These are phyloP conservation scores for Pseudomyrmex cubaensis DNA, from an alignment of 1,140 invertebrate species.

Conservation along the genomic window DNA sequence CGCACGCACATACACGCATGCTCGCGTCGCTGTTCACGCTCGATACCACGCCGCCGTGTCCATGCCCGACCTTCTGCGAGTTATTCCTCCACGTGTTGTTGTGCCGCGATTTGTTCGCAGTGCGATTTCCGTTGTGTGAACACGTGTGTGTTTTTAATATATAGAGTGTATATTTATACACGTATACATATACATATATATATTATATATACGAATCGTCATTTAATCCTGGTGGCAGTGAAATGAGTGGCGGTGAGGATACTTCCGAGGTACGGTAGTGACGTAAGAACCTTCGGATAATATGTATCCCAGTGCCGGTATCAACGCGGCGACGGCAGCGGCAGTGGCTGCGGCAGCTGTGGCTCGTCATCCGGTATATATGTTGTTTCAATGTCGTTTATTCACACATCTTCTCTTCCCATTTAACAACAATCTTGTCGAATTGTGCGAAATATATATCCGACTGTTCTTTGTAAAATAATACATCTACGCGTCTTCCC, in stretches of 20 bases:
- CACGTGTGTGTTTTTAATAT: neutral
- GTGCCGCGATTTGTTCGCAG: no score
- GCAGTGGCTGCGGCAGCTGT: conserved; percentile 87
- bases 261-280: conserved; percentile 51
- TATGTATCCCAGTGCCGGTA: conserved; percentile 87
- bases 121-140: neutral
- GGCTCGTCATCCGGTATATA: conserved; percentile 87
- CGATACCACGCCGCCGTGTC: no score
- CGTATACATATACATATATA: no score
- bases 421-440: neutral
- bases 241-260: conserved; percentile 36
- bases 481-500: no score
- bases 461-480: neutral
- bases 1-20: no score
- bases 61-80: no score
- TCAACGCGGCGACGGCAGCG: conserved; percentile 85
- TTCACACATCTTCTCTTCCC: conserved; percentile 10
- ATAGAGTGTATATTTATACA: no score
- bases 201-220: no score
- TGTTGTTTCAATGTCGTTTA: neutral
- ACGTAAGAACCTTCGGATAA: conserved; percentile 71
- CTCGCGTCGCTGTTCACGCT: no score
- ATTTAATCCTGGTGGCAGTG: neutral
- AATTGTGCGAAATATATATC: neutral
- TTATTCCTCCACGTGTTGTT: no score